Evolutionary conservation across 2,888 invertebrate species (phyloP).

Genomic region (Acanthococcus lagerstroemiae): DNA sequence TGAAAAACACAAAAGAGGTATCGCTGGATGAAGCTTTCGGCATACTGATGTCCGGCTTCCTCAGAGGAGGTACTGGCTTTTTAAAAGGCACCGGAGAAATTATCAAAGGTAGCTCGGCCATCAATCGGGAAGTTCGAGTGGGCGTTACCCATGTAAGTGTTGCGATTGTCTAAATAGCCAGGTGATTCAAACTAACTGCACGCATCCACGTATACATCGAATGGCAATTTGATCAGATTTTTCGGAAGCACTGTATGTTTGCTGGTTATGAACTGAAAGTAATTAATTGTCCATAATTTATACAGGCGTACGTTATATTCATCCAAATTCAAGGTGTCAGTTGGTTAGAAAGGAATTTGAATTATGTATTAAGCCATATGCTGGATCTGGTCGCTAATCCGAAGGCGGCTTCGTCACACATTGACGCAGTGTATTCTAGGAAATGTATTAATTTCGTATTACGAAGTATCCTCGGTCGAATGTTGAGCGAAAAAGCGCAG

Average conservation of each 20-base stretch:
- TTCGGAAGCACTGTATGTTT: too few species aligned
- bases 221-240: too few species aligned
- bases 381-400: conserved; percentile 79
- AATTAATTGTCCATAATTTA: conserved; percentile 34
- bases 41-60: conserved; percentile 84
- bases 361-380: conserved; percentile 75
- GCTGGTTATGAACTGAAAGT: neutral
- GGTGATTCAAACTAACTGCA: too few species aligned
- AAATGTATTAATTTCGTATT: conserved; percentile 95
- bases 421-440: conserved; percentile 93
- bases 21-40: conserved; percentile 85
- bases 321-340: conserved; percentile 85
- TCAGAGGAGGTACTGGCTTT: conserved; percentile 88
- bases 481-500: conserved; percentile 95
- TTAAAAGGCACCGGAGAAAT: conserved; percentile 88
- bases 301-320: conserved; percentile 88
- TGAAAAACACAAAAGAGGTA: conserved; percentile 54
- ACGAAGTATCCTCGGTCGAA: conserved; percentile 79
- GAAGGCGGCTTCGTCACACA: conserved; percentile 89
- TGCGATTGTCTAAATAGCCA: too few species aligned
- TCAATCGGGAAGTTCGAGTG: conserved; percentile 90
- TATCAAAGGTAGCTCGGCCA: conserved; percentile 86
- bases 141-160: conserved; percentile 94
- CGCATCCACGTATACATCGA: too few species aligned
- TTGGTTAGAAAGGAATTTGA: conserved; percentile 90